These are phyloP conservation scores for Allophyes oxyacanthae DNA, from an alignment of 2,888 invertebrate species.

Conservation along the genomic window DNA sequence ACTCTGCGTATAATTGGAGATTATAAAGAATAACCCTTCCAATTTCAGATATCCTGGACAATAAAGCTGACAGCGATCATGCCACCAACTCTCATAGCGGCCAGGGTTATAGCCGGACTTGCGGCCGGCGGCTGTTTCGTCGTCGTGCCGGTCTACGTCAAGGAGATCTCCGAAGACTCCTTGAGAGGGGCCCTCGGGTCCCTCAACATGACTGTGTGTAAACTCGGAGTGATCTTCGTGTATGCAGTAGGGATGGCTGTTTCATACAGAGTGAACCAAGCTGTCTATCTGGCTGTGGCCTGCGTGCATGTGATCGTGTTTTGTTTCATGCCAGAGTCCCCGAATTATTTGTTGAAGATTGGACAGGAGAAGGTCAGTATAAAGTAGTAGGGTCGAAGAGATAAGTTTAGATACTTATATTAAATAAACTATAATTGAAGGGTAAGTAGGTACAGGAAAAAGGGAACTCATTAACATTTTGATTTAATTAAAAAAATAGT, in stretches of 20 bases:
- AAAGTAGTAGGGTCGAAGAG: too few species aligned
- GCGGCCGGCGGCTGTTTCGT: slow-evolving; percentile 77
- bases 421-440: too few species aligned
- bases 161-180: slow-evolving; percentile 75
- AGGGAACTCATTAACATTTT: too few species aligned
- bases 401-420: too few species aligned
- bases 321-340: slow-evolving; percentile 79
- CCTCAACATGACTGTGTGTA: slow-evolving; percentile 77
- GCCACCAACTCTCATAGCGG: slow-evolving; percentile 64
- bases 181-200: slow-evolving; percentile 74
- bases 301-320: slow-evolving; percentile 66
- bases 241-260: slow-evolving; percentile 71
- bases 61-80: slow-evolving; percentile 68
- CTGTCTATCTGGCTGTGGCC: slow-evolving; percentile 68
- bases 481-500: too few species aligned
- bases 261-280: slow-evolving; percentile 69
- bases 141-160: slow-evolving; percentile 75
- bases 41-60: slow-evolving; percentile 76
- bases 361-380: slow-evolving; percentile 72
- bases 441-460: too few species aligned
- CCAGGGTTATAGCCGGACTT: slow-evolving; percentile 70
- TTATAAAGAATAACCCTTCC: background rate
- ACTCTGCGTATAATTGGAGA: too few species aligned
- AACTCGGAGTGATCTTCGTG: slow-evolving; percentile 78
- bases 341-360: slow-evolving; percentile 74